Base-by-base conservation (phyloP, 1,140 invertebrate species). In the Physella acuta region DNA sequence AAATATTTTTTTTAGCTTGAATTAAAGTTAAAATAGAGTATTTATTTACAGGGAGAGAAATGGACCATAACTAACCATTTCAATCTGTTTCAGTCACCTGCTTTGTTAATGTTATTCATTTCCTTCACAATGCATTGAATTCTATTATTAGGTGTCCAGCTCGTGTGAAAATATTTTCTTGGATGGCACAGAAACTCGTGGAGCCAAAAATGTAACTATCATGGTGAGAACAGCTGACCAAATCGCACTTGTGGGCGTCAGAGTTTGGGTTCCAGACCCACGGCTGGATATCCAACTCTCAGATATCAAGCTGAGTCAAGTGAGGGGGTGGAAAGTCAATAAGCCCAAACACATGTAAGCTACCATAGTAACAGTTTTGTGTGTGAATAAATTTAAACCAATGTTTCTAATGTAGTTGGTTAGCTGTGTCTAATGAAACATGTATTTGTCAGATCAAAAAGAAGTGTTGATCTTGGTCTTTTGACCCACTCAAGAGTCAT, bases 181-280 rank as follows among this genome's bases (percentile, higher is more conserved):
- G 8, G 95, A 98, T 85, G 96, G 96, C 0, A 95, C 94, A 20
- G 96, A 99, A 86, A 93, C 94, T 44, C 88, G 94, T 0, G 95
- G 95, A 4, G 95, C 94, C 0, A 93, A 93, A 17, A 98, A 98
- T 83, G 95, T 95, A 0, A 94, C 93, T 0, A 91, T 98, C 20
- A 89, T 95, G 14, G 94, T 97, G 8, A 95, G 95, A 84, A 98
- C 97, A 81, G 94, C 94, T 8, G 93, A 93, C 0, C 94, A 95
- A 80, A 93, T 91, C 8, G 93, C 94, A 8, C 82, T 93, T 51
- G 92, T 94, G 0, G 88, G 90, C 71, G 94, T 98, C 81, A 93
- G 92, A 11, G 94, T 98, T 0, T 99, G 96, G 96, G 95, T 97
- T 90, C 95, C 96, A 0, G 94, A 97, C 82, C 91, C 96, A 76